A percentile compares a stretch with the other conserved stretches of the same genome.
Conservation (phyloP, 1,140 invertebrate species). For the Holcopasites calliopsidis region DNA sequence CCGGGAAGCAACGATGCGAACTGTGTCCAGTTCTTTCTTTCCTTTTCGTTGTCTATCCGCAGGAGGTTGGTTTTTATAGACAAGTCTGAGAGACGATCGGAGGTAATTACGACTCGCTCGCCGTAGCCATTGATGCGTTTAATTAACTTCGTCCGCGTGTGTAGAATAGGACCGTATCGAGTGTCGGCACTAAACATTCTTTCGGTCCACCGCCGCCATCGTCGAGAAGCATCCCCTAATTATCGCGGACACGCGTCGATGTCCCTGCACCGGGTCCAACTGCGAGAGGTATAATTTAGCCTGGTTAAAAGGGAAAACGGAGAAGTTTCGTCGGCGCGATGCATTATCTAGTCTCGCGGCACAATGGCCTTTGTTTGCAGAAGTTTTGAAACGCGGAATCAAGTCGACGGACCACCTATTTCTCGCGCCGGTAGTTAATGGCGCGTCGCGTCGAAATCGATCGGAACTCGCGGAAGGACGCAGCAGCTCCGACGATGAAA, state of each 20-base stretch:
- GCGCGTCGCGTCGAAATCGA: neutral
- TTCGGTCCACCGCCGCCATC: neutral
- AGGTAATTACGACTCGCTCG: constrained; percentile 29
- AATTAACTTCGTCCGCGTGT: constrained; percentile 29
- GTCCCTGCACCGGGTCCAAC: neutral
- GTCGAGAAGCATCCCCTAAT: constrained; percentile 14
- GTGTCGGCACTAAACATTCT: constrained; percentile 26
- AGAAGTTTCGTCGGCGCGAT: constrained; percentile 32
- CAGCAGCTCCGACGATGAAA: constrained; percentile 47
- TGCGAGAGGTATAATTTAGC: constrained; percentile 53
- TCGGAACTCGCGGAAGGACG: constrained; percentile 29
- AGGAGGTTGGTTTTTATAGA: neutral
- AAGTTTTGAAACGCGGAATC: constrained; percentile 60
- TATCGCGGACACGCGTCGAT: constrained; percentile 19
- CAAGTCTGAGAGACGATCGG: constrained; percentile 21
- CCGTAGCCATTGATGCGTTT: constrained; percentile 20
- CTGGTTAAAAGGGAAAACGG: constrained; percentile 21
- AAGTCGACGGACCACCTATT: constrained; percentile 47
- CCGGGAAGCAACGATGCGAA: neutral
- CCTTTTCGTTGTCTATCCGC: too few relatives aligned
- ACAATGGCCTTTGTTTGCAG: constrained; percentile 57
- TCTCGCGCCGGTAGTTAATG: constrained; percentile 50
- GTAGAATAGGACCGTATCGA: neutral
- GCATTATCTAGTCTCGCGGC: constrained; percentile 53
- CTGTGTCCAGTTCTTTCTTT: neutral